Evolutionary conservation across 1,140 invertebrate species (phyloP).

Genomic region (Octopus bimaculoides): DNA sequence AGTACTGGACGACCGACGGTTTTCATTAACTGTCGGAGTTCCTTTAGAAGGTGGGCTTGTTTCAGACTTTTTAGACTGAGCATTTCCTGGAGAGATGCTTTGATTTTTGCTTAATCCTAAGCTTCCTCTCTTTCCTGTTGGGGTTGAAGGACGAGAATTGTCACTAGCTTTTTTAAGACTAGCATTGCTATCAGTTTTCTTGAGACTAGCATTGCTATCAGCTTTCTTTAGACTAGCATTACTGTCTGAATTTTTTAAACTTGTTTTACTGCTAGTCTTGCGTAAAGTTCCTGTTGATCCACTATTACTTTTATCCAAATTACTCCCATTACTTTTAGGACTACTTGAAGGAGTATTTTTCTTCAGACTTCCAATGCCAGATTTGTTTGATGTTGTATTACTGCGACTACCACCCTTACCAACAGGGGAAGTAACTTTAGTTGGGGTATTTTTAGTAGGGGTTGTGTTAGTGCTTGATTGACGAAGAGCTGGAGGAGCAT

Average conservation of each 20-base stretch:
- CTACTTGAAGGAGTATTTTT: conserved; percentile 13
- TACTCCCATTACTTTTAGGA: conserved; percentile 24
- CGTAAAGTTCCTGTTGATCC: conserved; percentile 27
- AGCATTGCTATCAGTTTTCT: conserved; percentile 50
- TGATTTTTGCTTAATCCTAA: background rate
- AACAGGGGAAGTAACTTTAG: background rate
- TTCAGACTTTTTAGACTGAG: conserved; percentile 1
- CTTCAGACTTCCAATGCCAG: conserved; percentile 28
- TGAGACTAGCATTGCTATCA: conserved; percentile 45
- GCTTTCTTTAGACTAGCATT: conserved; percentile 31
- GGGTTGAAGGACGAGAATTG: conserved; percentile 41
- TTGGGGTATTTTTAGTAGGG: conserved; percentile 3
- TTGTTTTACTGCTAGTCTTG: conserved; percentile 32
- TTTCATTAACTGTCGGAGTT: background rate
- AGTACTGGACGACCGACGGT: conserved; percentile 13
- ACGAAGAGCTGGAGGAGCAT: conserved; percentile 17
- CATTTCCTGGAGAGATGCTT: conserved; percentile 9
- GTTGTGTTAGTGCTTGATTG: background rate
- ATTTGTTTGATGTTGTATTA: conserved; percentile 28
- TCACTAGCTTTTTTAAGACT: conserved; percentile 53
- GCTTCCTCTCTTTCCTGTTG: conserved; percentile 26
- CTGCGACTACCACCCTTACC: conserved; percentile 26
- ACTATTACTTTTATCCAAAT: conserved; percentile 25
- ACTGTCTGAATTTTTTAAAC: conserved; percentile 54
- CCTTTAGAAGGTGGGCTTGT: conserved; percentile 15